A percentile compares a stretch with the other conserved stretches of the same genome.
These are phyloP conservation scores for Sebastes steindachneri DNA, from an alignment of 2,797 vertebrate genomes.

Conservation along the genomic window DNA sequence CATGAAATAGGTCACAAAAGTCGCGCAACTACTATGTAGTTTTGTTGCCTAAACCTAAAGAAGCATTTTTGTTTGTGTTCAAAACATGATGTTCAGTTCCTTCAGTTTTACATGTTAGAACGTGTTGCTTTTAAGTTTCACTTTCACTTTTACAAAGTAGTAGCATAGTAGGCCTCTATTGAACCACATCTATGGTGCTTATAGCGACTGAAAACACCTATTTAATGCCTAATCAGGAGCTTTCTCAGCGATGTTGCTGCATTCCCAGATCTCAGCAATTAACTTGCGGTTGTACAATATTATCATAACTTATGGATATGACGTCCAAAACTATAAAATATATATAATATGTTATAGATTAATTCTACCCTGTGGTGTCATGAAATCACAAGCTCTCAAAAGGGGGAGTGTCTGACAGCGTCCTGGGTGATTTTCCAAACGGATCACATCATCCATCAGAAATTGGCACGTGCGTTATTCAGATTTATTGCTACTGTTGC, in stretches of 20 bases:
- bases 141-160: too few relatives aligned
- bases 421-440: neutral
- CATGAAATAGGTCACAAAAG: neutral
- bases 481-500: conserved; percentile 18
- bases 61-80: too few relatives aligned
- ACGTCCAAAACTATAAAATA: neutral
- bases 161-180: too few relatives aligned
- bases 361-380: neutral
- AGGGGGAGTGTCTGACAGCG: neutral
- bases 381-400: neutral
- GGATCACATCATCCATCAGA: conserved; percentile 4
- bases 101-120: too few relatives aligned
- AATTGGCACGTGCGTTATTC: conserved; percentile 14
- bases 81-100: too few relatives aligned
- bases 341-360: neutral
- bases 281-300: neutral
- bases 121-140: too few relatives aligned
- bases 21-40: neutral
- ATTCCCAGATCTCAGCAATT: neutral
- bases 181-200: too few relatives aligned
- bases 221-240: too few relatives aligned
- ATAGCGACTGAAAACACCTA: too few relatives aligned
- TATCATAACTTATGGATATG: neutral
- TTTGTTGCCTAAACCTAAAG: too few relatives aligned
- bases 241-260: neutral